A percentile compares a stretch with the other conserved stretches of the same genome.
Evolutionary conservation across 2,888 invertebrate genomes (phyloP).

Genomic region (Ormia ochracea): DNA sequence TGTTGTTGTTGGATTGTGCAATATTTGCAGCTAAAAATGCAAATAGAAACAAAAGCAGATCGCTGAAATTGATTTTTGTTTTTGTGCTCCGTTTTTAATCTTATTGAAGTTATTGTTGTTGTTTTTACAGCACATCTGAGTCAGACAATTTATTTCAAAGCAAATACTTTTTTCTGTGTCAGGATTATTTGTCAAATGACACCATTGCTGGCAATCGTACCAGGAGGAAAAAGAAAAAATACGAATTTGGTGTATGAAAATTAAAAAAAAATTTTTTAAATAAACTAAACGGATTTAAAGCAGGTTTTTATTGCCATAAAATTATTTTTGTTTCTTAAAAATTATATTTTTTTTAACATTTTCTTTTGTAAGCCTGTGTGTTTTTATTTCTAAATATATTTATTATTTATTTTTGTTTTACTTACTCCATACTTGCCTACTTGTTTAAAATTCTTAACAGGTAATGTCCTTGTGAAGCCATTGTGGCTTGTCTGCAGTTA

Average conservation of each 20-base stretch:
- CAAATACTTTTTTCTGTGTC: neutral
- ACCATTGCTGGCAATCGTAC: neutral
- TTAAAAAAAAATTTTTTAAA: too few relatives aligned
- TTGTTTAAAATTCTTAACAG: too few relatives aligned
- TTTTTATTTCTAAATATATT: too few relatives aligned
- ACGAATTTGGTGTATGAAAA: neutral
- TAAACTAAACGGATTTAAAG: too few relatives aligned
- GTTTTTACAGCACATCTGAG: neutral
- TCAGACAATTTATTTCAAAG: neutral
- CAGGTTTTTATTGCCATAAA: too few relatives aligned
- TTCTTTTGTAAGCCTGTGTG: too few relatives aligned
- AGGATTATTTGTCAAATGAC: neutral
- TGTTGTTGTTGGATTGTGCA: neutral
- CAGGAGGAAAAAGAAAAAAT: neutral
- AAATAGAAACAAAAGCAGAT: neutral
- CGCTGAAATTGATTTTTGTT: conserved; percentile 13
- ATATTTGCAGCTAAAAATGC: conserved; percentile 1
- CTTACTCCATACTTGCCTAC: too few relatives aligned
- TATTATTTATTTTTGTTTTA: too few relatives aligned
- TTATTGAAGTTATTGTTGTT: neutral
- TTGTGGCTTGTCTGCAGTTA: too few relatives aligned
- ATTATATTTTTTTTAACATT: too few relatives aligned
- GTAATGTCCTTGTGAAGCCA: too few relatives aligned
- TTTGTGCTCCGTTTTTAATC: neutral
- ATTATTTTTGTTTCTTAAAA: too few relatives aligned